These are phyloP conservation scores for Danio choprae DNA, from an alignment of 2,797 vertebrate genomes.

Conservation along the genomic window DNA sequence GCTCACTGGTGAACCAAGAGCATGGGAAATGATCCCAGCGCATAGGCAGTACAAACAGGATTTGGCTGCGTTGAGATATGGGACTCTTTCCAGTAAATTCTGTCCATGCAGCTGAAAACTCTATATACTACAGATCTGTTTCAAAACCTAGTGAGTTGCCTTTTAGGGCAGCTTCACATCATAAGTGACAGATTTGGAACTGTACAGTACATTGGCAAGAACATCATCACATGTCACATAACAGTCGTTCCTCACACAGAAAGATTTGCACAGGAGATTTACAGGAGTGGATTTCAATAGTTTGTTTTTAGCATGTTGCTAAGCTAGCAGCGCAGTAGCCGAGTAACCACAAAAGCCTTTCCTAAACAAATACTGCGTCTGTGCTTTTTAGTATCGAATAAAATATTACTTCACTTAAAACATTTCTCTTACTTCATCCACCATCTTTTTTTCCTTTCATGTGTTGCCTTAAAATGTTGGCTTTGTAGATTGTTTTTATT, in stretches of 20 bases:
- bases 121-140: constrained; percentile 22
- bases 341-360: neutral
- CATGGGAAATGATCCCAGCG: constrained; percentile 35
- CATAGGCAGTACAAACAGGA: constrained; percentile 29
- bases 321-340: neutral
- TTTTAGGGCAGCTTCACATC: constrained; percentile 7
- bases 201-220: constrained; percentile 24
- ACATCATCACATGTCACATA: neutral
- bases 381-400: neutral
- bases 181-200: constrained; percentile 17
- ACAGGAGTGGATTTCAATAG: neutral
- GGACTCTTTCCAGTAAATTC: constrained; percentile 32
- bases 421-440: neutral
- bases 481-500: neutral
- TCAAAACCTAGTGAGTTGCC: constrained; percentile 1
- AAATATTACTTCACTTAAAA: neutral
- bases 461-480: neutral
- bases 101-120: constrained; percentile 22
- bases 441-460: too few species aligned
- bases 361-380: neutral
- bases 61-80: constrained; percentile 25
- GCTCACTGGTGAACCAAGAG: constrained; percentile 9
- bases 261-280: neutral
- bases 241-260: neutral
- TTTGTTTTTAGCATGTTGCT: neutral